Percentiles rank a stretch among this genome's conserved stretches.
These are phyloP conservation scores for Mamestra configurata DNA, from an alignment of 1,140 invertebrate species.

Conservation along the genomic window DNA sequence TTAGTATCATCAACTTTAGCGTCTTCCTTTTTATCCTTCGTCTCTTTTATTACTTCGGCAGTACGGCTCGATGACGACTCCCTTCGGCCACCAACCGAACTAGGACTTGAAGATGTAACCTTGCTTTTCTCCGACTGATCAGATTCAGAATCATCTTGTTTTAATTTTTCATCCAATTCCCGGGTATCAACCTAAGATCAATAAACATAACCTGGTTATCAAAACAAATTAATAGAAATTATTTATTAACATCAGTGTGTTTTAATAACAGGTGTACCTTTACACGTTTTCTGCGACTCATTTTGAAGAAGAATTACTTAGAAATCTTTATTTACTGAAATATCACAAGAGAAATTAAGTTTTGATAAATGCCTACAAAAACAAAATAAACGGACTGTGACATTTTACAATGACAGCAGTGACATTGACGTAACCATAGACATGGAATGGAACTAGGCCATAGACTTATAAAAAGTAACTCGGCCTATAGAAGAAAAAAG, in stretches of 20 bases:
- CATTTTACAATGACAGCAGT: background rate
- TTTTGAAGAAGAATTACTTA: constrained; percentile 69
- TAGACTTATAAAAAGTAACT: too few relatives aligned
- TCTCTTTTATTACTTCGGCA: constrained; percentile 58
- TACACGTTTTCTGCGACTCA: constrained; percentile 91
- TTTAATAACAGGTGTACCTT: constrained; percentile 84
- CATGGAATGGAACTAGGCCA: too few relatives aligned
- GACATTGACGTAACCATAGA: background rate
- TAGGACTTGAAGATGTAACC: constrained; percentile 81
- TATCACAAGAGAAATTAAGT: background rate
- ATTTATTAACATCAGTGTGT: constrained; percentile 23
- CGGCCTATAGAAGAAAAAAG: too few relatives aligned
- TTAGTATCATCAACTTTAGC: constrained; percentile 86
- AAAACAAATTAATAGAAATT: constrained; percentile 58
- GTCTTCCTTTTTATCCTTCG: constrained; percentile 85
- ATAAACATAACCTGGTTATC: constrained; percentile 77
- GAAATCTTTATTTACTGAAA: background rate
- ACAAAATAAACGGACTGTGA: background rate
- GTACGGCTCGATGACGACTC: constrained; percentile 83
- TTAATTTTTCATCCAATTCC: constrained; percentile 91
- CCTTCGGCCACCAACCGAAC: constrained; percentile 80
- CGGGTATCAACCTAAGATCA: constrained; percentile 90
- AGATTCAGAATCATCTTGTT: constrained; percentile 90
- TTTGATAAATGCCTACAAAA: background rate
- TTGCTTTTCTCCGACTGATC: constrained; percentile 91